Conservation (phyloP, 2,797 vertebrate species). For the Lophura swinhoii region DNA sequence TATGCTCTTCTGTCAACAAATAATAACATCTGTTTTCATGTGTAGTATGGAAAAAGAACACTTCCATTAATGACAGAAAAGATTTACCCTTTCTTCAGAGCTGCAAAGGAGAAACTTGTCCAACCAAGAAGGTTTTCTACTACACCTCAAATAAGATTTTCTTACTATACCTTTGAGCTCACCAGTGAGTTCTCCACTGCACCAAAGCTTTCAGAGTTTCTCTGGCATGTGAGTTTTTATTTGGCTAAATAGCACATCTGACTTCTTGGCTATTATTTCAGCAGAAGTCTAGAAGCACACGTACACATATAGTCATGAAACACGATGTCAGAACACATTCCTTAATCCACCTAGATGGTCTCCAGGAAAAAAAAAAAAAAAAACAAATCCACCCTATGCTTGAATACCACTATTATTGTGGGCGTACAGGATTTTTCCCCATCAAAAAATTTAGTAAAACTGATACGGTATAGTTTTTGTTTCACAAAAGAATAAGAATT, state of each 20-base stretch:
- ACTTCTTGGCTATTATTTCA: constrained; percentile 19
- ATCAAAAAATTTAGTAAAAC: not conserved
- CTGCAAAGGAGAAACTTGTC: not conserved
- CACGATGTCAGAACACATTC: constrained; percentile 35
- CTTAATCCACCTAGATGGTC: constrained; percentile 18
- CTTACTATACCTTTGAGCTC: not conserved
- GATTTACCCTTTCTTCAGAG: not conserved
- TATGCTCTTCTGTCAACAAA: not conserved
- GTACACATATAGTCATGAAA: not conserved
- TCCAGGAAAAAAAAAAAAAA: not conserved
- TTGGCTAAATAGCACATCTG: not conserved
- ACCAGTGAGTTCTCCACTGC: not conserved
- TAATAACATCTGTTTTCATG: not conserved
- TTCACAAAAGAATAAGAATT: not conserved
- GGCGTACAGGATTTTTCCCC: not conserved
- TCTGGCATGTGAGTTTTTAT: not conserved
- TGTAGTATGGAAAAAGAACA: not conserved
- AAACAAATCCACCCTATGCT: not conserved
- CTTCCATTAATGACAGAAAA: not conserved
- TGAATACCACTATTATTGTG: not conserved
- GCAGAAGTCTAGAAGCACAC: not conserved
- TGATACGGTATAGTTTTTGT: not conserved
- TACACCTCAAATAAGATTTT: not conserved
- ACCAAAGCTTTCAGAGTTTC: not conserved
- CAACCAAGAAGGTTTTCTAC: not conserved